A percentile compares a stretch with the other conserved stretches of the same genome.
Evolutionary conservation across 2,797 vertebrate genomes (phyloP).

Genomic region (Megalops cyprinoides): DNA sequence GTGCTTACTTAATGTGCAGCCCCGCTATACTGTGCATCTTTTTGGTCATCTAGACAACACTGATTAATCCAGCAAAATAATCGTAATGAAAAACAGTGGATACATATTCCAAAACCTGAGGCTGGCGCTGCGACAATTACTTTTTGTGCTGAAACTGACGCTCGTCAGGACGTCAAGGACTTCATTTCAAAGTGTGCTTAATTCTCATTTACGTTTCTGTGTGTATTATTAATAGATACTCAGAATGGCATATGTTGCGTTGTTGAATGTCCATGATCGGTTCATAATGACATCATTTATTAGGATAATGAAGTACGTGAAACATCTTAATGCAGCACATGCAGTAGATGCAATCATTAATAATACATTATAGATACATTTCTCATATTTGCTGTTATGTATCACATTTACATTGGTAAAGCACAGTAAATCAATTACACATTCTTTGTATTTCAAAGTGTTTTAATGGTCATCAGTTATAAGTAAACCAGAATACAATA

Average conservation of each 20-base stretch:
- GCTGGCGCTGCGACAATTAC: too few species aligned
- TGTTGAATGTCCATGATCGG: background rate
- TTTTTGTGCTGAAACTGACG: too few species aligned
- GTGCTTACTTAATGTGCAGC: too few species aligned
- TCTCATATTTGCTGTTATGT: too few species aligned
- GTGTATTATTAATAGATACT: too few species aligned
- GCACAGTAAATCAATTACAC: background rate
- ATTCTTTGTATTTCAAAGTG: slow-evolving; percentile 23
- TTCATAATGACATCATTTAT: too few species aligned
- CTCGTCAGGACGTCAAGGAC: too few species aligned
- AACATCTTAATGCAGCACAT: background rate
- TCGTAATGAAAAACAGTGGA: background rate
- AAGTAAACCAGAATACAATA: slow-evolving; percentile 28
- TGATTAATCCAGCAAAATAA: background rate
- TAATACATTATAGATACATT: background rate
- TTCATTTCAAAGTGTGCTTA: too few species aligned
- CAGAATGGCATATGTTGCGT: background rate
- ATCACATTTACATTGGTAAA: too few species aligned
- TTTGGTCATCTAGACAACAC: background rate
- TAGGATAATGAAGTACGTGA: background rate
- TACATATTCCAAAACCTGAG: background rate
- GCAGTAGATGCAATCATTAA: background rate
- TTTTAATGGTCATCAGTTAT: slow-evolving; percentile 27
- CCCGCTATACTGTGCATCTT: too few species aligned
- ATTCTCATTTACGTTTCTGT: too few species aligned